Base-by-base conservation (phyloP, 2,888 invertebrate genomes). In the Ophioninae sp. region DNA sequence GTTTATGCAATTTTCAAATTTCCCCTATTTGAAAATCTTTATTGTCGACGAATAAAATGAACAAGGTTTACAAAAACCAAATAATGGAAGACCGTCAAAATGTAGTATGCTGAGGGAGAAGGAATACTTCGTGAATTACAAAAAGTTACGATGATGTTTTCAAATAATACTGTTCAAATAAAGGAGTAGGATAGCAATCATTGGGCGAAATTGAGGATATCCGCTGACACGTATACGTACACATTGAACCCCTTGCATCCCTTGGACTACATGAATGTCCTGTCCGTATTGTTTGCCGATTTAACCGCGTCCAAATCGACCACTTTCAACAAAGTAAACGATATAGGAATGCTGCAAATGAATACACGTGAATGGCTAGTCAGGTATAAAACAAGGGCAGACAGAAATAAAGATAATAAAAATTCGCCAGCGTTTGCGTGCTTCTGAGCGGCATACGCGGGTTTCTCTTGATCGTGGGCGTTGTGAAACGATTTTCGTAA, bases 401-500 rank as follows among this genome's bases (percentile, higher is more conserved):
- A 74, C 74, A 30, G 67, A 65, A 78, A 79, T 44, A 30, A 37
- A 65, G 74, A 78, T 44, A 81, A 81, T 78, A 81, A 84, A 84
- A 81, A 84, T 72, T 7, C 50, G 59, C 44, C 70, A 67, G 79
- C 83, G 74, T 81, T 75, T 79, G 79, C 61, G 79, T 59, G 37
- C 37, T 64, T 23, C 30, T 6, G 13, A 59, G 59, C 69, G 65
- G 76, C 59, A 70, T 57, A 50, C 67, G 62, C 56, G 64, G 57
- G 30, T 68, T 74, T 64, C 72, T 65, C 64, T 74, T 68, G 83
- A 85, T 81, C 81, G 88, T 88, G 88, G 87, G 88, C 87, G 88
- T 89, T 89, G 86, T 87, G 84, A 88, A 87, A 88, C 88, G 87
- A 88, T 89, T 86, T 87, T 87, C 88, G 88, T 88, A 88, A 89